Conservation (phyloP, 2,888 invertebrate species). For the Tipula confusa region DNA sequence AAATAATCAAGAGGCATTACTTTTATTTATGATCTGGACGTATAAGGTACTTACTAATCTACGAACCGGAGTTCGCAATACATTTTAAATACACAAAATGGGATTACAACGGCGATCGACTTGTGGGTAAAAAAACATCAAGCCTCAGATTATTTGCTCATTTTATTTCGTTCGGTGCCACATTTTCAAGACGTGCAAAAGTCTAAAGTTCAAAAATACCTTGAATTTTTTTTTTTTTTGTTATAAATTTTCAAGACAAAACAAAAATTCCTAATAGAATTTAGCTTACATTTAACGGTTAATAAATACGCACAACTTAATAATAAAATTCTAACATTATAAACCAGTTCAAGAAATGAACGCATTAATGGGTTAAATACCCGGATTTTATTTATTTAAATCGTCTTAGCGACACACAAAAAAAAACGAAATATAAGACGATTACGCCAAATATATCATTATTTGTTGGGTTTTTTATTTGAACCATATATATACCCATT, state of each 20-base stretch:
- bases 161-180: too few relatives aligned
- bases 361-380: not conserved
- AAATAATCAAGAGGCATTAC: too few relatives aligned
- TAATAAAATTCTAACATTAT: too few relatives aligned
- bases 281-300: not conserved
- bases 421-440: not conserved
- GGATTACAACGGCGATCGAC: too few relatives aligned
- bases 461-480: not conserved
- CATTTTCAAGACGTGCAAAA: not conserved
- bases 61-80: too few relatives aligned
- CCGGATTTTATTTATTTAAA: not conserved
- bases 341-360: not conserved
- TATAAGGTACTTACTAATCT: too few relatives aligned
- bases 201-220: not conserved
- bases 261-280: not conserved
- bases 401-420: not conserved
- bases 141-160: too few relatives aligned
- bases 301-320: not conserved
- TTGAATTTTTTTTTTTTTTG: too few relatives aligned
- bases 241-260: not conserved
- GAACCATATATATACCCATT: not conserved
- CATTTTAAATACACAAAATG: too few relatives aligned
- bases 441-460: not conserved
- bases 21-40: too few relatives aligned
- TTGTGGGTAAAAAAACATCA: too few relatives aligned